Conservation (phyloP, 2,888 invertebrate genomes). For the Sphaeridia pumilis region DNA sequence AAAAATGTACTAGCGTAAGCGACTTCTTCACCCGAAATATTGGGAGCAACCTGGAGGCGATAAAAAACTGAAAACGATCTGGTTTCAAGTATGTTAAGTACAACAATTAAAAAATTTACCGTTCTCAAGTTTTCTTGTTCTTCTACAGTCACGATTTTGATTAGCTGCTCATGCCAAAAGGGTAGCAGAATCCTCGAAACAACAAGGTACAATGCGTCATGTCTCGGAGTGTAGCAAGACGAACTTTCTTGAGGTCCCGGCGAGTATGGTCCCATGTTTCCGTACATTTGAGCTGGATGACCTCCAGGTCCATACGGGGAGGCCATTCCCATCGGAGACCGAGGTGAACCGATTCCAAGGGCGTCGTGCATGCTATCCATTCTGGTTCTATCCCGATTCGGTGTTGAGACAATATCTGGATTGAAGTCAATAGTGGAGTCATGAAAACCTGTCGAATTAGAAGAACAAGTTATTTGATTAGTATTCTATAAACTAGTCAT, state of each 20-base stretch:
- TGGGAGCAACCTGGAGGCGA: conserved; percentile 25
- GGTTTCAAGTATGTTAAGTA: neutral
- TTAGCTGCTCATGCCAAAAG: conserved; percentile 63
- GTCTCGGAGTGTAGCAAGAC: conserved; percentile 58
- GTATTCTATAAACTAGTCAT: too few relatives aligned
- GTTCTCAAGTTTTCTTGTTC: conserved; percentile 16
- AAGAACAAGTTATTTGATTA: too few relatives aligned
- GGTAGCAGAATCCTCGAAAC: conserved; percentile 76
- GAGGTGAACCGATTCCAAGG: conserved; percentile 4
- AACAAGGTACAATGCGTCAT: conserved; percentile 86
- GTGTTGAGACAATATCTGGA: conserved; percentile 36
- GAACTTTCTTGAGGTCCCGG: conserved; percentile 3
- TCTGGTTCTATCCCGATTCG: conserved; percentile 20
- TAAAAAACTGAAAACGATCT: neutral
- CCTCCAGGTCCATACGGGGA: conserved; percentile 2
- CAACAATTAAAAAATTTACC: conserved; percentile 17
- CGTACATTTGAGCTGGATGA: neutral
- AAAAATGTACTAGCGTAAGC: conserved; percentile 32
- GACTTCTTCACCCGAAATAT: conserved; percentile 31
- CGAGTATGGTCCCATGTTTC: neutral
- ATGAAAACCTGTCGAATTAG: conserved; percentile 13
- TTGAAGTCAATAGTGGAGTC: conserved; percentile 33
- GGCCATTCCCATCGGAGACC: conserved; percentile 4
- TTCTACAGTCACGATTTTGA: conserved; percentile 27
- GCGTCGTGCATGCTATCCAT: conserved; percentile 5